Conservation (phyloP, 2,888 invertebrate species). For the Eucriotettix oculatus region DNA sequence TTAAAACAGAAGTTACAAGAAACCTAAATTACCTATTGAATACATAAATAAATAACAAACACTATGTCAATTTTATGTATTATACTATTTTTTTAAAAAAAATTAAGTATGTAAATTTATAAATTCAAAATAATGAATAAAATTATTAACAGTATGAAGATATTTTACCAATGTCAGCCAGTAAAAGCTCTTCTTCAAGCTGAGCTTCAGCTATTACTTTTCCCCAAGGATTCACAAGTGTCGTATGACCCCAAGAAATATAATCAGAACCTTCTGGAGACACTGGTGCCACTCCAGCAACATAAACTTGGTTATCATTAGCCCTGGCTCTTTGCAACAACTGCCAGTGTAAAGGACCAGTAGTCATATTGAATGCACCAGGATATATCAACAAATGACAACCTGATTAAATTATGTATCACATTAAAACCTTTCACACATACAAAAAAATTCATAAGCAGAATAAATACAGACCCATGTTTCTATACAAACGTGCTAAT, state of each 20-base stretch:
- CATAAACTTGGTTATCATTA: slow-evolving; percentile 76
- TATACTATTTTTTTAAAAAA: too few species aligned
- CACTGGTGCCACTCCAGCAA: slow-evolving; percentile 72
- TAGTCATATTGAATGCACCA: slow-evolving; percentile 91
- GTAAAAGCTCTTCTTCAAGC: slow-evolving; percentile 50
- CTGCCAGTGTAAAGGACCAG: slow-evolving; percentile 90
- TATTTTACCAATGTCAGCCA: slow-evolving; percentile 53
- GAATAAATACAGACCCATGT: slow-evolving; percentile 5
- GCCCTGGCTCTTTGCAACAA: slow-evolving; percentile 66
- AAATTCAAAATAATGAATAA: background rate
- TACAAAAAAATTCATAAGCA: background rate
- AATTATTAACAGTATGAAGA: background rate
- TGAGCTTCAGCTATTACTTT: slow-evolving; percentile 51
- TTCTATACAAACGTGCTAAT: slow-evolving; percentile 42
- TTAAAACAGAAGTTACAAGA: too few species aligned
- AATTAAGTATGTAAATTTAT: background rate
- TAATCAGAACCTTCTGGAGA: slow-evolving; percentile 53
- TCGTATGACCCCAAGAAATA: slow-evolving; percentile 78
- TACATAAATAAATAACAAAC: too few species aligned
- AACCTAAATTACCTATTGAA: too few species aligned
- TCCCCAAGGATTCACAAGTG: slow-evolving; percentile 72
- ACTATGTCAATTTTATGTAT: too few species aligned
- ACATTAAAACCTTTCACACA: background rate
- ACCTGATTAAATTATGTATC: slow-evolving; percentile 29
- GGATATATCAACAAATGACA: slow-evolving; percentile 82